phyloP scores from a whole-genome alignment of 1,140 invertebrate genomes.

The Bombus confusus region DNA sequence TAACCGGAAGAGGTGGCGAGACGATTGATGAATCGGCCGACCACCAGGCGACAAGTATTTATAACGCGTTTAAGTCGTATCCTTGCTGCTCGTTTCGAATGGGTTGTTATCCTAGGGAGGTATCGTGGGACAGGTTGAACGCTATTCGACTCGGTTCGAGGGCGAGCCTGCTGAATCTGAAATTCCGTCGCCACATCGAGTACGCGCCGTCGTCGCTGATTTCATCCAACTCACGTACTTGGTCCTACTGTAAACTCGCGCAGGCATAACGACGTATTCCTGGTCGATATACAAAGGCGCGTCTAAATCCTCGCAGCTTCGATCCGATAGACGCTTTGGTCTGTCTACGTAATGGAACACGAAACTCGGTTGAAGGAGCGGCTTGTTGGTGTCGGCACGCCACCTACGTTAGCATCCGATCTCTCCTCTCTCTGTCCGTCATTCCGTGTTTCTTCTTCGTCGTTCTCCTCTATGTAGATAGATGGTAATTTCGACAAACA shows the following conservation, averaged over 20 bases:
- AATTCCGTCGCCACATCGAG: slow-evolving; percentile 41
- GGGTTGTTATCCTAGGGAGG: neutral
- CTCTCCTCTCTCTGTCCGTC: neutral
- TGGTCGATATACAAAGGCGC: slow-evolving; percentile 59
- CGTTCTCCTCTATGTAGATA: slow-evolving; percentile 50
- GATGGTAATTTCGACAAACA: slow-evolving; percentile 65
- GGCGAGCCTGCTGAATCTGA: slow-evolving; percentile 43
- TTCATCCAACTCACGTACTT: slow-evolving; percentile 62
- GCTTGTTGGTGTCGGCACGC: slow-evolving; percentile 26
- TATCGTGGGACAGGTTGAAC: neutral
- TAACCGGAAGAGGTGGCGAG: neutral
- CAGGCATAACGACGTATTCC: slow-evolving; percentile 64
- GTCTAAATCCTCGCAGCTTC: slow-evolving; percentile 41
- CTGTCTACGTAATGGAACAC: slow-evolving; percentile 29
- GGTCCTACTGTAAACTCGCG: slow-evolving; percentile 50
- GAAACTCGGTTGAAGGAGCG: slow-evolving; percentile 41
- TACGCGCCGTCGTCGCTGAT: slow-evolving; percentile 31
- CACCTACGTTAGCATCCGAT: slow-evolving; percentile 8
- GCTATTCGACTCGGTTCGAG: neutral
- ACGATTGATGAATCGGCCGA: neutral
- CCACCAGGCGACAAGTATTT: slow-evolving; percentile 15
- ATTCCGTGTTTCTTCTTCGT: neutral
- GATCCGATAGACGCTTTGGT: slow-evolving; percentile 23
- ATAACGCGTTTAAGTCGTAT: neutral
- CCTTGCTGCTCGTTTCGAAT: neutral